These are phyloP conservation scores for Cynodonichthys magdalenae DNA, from an alignment of 2,797 vertebrate species.

Conservation along the genomic window DNA sequence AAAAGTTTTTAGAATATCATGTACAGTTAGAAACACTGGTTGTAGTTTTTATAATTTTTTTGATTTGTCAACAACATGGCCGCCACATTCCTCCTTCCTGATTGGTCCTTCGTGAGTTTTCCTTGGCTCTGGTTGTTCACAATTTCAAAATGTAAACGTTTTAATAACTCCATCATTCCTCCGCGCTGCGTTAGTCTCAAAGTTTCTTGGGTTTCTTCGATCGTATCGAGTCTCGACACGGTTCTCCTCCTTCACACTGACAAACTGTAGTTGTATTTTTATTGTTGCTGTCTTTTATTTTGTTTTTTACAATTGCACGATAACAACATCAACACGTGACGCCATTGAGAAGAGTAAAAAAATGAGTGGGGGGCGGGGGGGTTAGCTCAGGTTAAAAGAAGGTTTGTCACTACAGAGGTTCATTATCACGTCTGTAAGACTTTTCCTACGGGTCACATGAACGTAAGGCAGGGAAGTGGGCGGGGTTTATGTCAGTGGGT, in stretches of 20 bases:
- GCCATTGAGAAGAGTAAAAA: conserved; percentile 63
- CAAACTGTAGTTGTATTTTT: conserved; percentile 8
- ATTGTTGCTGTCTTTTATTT: conserved; percentile 8
- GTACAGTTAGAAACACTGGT: conserved; percentile 65
- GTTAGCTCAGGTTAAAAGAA: conserved; percentile 42
- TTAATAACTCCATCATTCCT: conserved; percentile 17
- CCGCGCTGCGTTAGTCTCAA: background rate
- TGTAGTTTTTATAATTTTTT: conserved; percentile 1
- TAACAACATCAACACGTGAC: conserved; percentile 79
- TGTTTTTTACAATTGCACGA: conserved; percentile 70
- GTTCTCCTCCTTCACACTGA: background rate
- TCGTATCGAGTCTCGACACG: background rate
- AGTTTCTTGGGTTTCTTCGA: background rate
- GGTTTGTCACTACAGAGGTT: conserved; percentile 38
- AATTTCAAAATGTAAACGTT: conserved; percentile 52
- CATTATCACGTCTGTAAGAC: conserved; percentile 52
- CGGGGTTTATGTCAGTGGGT: background rate
- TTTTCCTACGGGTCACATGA: conserved; percentile 41
- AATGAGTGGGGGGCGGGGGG: conserved; percentile 31
- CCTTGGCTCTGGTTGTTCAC: conserved; percentile 14
- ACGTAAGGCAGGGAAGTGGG: conserved; percentile 50
- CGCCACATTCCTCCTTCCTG: conserved; percentile 28
- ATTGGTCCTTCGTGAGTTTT: conserved; percentile 25
- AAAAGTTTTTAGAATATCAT: conserved; percentile 44
- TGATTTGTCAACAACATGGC: conserved; percentile 36